These are phyloP conservation scores for Diplosoma virens DNA, from an alignment of 23 tunicate species.

Conservation along the genomic window DNA sequence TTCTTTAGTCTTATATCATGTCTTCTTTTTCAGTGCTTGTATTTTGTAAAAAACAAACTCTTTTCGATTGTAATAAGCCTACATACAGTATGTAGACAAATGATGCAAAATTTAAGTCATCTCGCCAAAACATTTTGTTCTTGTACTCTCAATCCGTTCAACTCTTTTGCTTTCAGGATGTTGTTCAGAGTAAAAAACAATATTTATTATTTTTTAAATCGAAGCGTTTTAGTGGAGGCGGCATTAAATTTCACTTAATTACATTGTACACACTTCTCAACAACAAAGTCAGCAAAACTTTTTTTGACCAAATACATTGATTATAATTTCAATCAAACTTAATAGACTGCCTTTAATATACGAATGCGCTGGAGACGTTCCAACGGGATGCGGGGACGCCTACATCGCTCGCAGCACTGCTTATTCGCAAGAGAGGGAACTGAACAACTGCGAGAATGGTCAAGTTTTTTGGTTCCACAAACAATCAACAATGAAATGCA, in stretches of 20 bases:
- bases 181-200: no score
- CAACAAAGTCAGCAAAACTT: background rate
- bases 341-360: slow-evolving; percentile 14
- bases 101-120: no score
- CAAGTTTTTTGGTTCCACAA: slow-evolving; percentile 26
- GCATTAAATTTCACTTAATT: background rate
- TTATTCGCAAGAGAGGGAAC: slow-evolving; percentile 3
- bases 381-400: background rate
- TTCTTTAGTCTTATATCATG: no score
- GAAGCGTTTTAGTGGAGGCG: background rate
- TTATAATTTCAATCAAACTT: background rate
- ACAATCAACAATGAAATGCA: no score
- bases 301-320: background rate
- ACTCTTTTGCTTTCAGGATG: no score
- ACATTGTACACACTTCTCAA: background rate
- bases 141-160: no score
- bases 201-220: background rate
- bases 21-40: no score
- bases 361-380: slow-evolving; percentile 35
- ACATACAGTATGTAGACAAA: no score
- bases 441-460: slow-evolving; percentile 24
- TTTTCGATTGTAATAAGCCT: no score
- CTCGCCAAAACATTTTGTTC: no score
- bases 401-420: slow-evolving; percentile 29
- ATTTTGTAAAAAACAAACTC: no score